phyloP scores from a whole-genome alignment of 2,113 vertebrate species.

The Motacilla alba region DNA sequence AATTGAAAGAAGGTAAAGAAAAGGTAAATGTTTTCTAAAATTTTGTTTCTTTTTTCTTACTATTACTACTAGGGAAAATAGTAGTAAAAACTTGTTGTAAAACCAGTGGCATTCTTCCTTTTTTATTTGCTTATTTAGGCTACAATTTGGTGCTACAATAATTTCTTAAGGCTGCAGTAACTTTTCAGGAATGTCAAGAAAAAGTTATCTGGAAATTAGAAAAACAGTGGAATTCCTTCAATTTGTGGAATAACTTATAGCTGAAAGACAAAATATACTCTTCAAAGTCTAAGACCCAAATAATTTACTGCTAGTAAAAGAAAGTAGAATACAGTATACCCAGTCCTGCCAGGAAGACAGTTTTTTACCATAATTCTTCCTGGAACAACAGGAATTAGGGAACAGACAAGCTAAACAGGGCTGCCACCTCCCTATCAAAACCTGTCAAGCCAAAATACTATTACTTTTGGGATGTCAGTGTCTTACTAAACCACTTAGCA shows the following conservation, averaged over 20 bases:
- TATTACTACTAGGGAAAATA: background rate
- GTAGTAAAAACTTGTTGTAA: background rate
- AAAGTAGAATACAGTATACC: background rate
- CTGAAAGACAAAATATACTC: background rate
- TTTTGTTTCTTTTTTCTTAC: background rate
- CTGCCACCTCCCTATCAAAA: conserved; percentile 68
- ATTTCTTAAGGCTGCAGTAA: background rate
- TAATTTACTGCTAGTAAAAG: background rate
- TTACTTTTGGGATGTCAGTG: conserved; percentile 55
- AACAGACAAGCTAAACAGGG: conserved; percentile 64
- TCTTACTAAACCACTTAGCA: conserved; percentile 55
- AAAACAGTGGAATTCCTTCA: background rate
- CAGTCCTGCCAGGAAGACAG: background rate
- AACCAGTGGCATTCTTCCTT: background rate
- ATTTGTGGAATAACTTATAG: background rate
- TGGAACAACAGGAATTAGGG: conserved; percentile 47
- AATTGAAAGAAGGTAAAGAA: background rate
- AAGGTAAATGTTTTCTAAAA: background rate
- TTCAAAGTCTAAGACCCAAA: background rate
- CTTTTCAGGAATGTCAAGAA: background rate
- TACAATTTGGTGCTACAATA: background rate
- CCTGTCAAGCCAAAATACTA: conserved; percentile 64
- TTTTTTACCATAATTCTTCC: conserved; percentile 23
- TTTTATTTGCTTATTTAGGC: background rate
- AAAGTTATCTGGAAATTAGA: background rate